Evolutionary conservation across 2,113 vertebrate species (phyloP), one percentile per base, ranked within the genome.

Genomic region (Caloenas nicobarica): DNA sequence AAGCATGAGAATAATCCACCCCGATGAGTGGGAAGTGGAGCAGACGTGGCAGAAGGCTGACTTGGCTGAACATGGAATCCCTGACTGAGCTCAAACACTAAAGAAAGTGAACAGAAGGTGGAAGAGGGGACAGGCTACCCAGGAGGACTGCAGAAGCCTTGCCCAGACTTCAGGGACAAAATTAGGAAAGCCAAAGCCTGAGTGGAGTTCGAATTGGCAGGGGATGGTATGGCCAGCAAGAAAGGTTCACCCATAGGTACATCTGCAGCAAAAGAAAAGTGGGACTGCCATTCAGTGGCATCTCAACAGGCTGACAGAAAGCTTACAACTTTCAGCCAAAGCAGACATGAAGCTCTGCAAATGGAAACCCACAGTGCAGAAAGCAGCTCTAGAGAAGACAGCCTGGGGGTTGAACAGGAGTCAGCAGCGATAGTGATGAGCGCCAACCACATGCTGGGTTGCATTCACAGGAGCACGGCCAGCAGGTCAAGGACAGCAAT

Each of bases 21-120:
- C 46, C 3, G 4, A 8, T 6, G 68, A 48, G n/a, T 1, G 46
- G 78, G 79, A 93, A 91, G 79, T 0, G 8, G 29, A 93, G 72
- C 76, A 94, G 95, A 92, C 1, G 1, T 42, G 82, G 80, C 92
- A 93, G 80, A 91, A 94, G 88, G 92, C 68, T 81, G 71, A 46
- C n/a, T 70, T 86, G 85, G 90, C 93, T 86, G 62, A 69, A 44
- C 2, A 1, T 5, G n/a, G 81, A 58, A 88, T 19, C n/a, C 36
- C 88, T 81, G 64, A 73, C 58, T 9, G 14, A 93, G 62, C 56
- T 93, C 86, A 62, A 91, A 4, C 38, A 19, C 10, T 36, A 48
- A 58, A 14, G 29, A 56, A 92, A 33, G 36, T 3, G 58, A 95
- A 54, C 86, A 97, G 92, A 83, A 95, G 90, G 86, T 77, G n/a